Percentiles rank a stretch among this genome's conserved stretches.
Evolutionary conservation across 2,113 vertebrate species (phyloP).

Genomic region (Scomber scombrus): DNA sequence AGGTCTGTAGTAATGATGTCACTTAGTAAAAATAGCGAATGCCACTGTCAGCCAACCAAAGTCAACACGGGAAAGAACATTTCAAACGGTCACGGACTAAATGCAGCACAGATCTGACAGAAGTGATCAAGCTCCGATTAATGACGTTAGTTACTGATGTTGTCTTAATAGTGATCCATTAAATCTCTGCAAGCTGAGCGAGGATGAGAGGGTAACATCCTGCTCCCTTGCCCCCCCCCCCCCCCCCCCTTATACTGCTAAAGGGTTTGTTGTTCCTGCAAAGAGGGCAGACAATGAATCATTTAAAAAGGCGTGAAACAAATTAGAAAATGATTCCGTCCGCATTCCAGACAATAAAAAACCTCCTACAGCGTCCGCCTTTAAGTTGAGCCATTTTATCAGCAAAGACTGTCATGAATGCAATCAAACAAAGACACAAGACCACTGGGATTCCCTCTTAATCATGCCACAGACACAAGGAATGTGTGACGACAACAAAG

Average conservation of each 20-base stretch:
- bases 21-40: conserved; percentile 19
- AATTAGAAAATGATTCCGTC: conserved; percentile 47
- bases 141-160: conserved; percentile 2
- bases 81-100: background rate
- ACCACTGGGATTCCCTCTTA: background rate
- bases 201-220: conserved; percentile 22
- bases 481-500: conserved; percentile 3
- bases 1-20: conserved; percentile 37
- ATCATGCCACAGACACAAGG: conserved; percentile 6
- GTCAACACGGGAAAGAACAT: background rate
- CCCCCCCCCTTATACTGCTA: conserved; percentile 6
- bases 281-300: conserved; percentile 32
- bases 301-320: conserved; percentile 24
- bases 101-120: background rate
- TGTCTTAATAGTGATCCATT: conserved; percentile 11
- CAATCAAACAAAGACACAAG: conserved; percentile 4
- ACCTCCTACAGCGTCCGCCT: background rate
- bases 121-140: conserved; percentile 2
- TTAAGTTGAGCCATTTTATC: conserved; percentile 25
- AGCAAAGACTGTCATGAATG: conserved; percentile 11
- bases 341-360: conserved; percentile 21
- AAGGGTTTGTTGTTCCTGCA: conserved; percentile 18
- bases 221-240: conserved; percentile 9
- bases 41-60: background rate
- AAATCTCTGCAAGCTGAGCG: conserved; percentile 8